Percentiles rank a stretch among this genome's conserved stretches.
phyloP scores from a whole-genome alignment of 2,113 vertebrate genomes.

The Clarias batrachus region DNA sequence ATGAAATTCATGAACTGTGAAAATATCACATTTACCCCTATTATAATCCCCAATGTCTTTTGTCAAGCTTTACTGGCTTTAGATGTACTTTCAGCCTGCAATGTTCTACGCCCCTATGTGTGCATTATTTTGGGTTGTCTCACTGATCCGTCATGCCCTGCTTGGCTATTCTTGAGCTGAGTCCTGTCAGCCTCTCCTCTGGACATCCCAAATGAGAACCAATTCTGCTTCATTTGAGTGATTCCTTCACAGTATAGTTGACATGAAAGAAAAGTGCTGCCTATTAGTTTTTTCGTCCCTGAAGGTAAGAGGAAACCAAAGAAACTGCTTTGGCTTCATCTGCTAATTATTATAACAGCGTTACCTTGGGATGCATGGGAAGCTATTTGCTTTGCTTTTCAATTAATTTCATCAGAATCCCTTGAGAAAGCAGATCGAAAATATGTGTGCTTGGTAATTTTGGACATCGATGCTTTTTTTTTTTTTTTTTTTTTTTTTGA shows the following conservation, averaged over 20 bases:
- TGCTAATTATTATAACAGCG: conserved; percentile 75
- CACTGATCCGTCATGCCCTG: conserved; percentile 37
- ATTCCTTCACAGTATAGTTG: conserved; percentile 62
- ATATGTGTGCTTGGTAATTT: conserved; percentile 19
- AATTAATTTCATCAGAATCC: conserved; percentile 73
- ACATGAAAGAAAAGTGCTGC: conserved; percentile 69
- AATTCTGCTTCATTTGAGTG: conserved; percentile 62
- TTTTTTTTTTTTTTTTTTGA: not conserved
- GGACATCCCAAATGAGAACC: conserved; percentile 51
- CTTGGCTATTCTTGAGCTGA: conserved; percentile 63
- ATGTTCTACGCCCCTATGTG: not conserved
- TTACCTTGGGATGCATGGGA: conserved; percentile 68
- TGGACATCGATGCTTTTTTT: conserved; percentile 11
- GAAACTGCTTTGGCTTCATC: conserved; percentile 61
- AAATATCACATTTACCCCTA: conserved; percentile 29
- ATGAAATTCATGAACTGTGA: conserved; percentile 33
- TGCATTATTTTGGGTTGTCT: conserved; percentile 18
- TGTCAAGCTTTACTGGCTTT: not conserved
- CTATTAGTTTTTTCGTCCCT: conserved; percentile 71
- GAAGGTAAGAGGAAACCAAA: conserved; percentile 68
- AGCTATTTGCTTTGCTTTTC: conserved; percentile 72
- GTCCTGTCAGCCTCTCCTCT: conserved; percentile 56
- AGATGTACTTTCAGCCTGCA: not conserved
- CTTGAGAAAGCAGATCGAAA: conserved; percentile 25
- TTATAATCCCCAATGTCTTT: conserved; percentile 22